These are phyloP conservation scores for Aleiodes leptofemur DNA, from an alignment of 2,888 invertebrate species.

Conservation along the genomic window DNA sequence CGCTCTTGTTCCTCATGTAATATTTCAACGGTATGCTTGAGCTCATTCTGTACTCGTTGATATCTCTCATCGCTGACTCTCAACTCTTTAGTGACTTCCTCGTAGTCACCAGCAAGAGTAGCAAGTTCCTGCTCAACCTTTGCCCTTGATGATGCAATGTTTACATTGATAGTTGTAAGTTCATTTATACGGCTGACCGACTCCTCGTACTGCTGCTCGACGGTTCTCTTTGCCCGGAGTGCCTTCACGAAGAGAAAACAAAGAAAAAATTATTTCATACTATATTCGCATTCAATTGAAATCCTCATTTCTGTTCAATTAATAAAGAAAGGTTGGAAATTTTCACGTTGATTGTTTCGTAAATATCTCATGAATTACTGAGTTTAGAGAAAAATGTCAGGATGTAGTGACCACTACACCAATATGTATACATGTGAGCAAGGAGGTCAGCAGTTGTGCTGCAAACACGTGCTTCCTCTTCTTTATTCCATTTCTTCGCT, in stretches of 20 bases:
- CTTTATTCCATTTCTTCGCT: too few species aligned
- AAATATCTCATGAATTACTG: too few species aligned
- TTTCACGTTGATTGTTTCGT: too few species aligned
- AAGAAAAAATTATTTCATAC: conserved; percentile 17
- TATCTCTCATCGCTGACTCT: conserved; percentile 95
- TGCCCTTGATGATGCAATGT: conserved; percentile 94
- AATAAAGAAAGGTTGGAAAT: too few species aligned
- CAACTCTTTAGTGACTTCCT: conserved; percentile 97
- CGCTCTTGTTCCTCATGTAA: conserved; percentile 98
- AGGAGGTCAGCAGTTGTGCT: too few species aligned
- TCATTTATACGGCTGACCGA: conserved; percentile 94
- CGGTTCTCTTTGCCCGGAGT: conserved; percentile 92
- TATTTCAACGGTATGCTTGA: conserved; percentile 95
- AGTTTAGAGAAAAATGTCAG: too few species aligned
- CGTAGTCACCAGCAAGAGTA: conserved; percentile 95
- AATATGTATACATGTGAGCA: too few species aligned
- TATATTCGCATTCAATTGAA: not conserved
- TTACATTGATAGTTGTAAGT: conserved; percentile 95
- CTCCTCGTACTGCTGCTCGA: conserved; percentile 94
- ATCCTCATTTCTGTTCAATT: not conserved
- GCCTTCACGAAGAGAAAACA: conserved; percentile 78
- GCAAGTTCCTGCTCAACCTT: conserved; percentile 96
- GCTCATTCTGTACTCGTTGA: conserved; percentile 93
- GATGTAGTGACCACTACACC: too few species aligned
- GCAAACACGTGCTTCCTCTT: too few species aligned